These are phyloP conservation scores for Corvus moneduloides DNA, from an alignment of 2,113 vertebrate genomes.

Conservation along the genomic window DNA sequence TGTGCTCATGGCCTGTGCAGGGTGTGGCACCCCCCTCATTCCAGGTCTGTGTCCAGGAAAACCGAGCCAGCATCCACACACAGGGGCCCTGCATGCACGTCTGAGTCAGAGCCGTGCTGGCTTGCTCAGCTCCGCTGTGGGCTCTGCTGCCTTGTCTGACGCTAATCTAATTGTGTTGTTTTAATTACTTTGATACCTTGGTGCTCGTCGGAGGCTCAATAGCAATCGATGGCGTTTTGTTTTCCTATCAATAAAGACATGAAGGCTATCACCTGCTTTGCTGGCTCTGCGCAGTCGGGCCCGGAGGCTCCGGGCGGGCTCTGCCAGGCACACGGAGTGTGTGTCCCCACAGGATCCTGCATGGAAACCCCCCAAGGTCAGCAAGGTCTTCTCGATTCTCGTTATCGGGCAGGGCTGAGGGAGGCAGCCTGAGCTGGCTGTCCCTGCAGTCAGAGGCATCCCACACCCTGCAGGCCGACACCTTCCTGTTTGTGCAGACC, in stretches of 20 bases:
- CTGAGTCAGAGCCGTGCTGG: not conserved
- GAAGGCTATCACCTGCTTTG: not conserved
- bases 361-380: not conserved
- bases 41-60: not conserved
- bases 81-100: accelerated
- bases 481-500: not conserved
- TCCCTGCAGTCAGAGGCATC: not conserved
- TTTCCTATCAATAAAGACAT: constrained; percentile 19
- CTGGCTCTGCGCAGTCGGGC: not conserved
- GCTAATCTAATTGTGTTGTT: constrained; percentile 40
- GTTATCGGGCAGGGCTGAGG: too few species aligned
- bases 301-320: not conserved
- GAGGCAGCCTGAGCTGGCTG: not conserved
- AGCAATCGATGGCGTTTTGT: constrained; percentile 2
- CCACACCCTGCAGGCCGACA: accelerated
- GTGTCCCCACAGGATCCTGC: not conserved
- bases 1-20: not conserved
- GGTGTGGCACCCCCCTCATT: accelerated
- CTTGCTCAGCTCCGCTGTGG: not conserved
- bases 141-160: not conserved
- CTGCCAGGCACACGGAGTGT: accelerated
- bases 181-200: constrained; percentile 53
- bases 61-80: not conserved
- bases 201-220: constrained; percentile 16
- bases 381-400: accelerated